These are phyloP conservation scores for Apoda limacodes DNA, from an alignment of 2,888 invertebrate genomes.

Conservation along the genomic window DNA sequence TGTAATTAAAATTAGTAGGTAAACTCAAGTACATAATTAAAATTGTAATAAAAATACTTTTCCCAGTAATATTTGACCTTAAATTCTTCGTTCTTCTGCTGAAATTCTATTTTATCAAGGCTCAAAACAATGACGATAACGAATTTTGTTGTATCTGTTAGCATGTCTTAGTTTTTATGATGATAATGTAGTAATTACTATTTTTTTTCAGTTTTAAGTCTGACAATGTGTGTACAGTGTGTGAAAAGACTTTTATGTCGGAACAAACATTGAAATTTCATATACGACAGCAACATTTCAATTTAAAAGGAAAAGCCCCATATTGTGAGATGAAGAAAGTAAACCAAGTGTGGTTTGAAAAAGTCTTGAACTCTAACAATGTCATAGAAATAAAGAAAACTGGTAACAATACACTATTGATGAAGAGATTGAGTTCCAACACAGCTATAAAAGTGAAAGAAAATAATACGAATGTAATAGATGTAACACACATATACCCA, in stretches of 20 bases:
- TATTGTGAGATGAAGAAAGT: slow-evolving; percentile 27
- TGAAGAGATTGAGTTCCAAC: slow-evolving; percentile 26
- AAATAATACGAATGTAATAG: slow-evolving; percentile 18
- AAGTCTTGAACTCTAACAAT: slow-evolving; percentile 30
- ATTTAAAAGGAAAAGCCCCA: slow-evolving; percentile 25
- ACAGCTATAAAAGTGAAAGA: slow-evolving; percentile 23
- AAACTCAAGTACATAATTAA: no score
- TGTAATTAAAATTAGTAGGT: no score
- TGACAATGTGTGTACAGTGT: no score
- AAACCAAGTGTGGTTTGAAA: slow-evolving; percentile 44
- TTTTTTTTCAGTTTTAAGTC: not conserved
- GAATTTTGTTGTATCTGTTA: no score
- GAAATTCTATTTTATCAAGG: no score
- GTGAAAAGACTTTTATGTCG: slow-evolving; percentile 22
- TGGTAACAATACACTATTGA: slow-evolving; percentile 26
- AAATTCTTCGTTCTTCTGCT: no score
- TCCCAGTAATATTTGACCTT: no score
- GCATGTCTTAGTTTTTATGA: no score
- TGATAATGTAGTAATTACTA: no score
- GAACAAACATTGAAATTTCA: slow-evolving; percentile 27
- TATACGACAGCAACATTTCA: slow-evolving; percentile 36
- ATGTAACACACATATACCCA: slow-evolving; percentile 26
- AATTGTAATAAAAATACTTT: no score
- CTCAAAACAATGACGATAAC: no score
- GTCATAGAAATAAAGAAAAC: slow-evolving; percentile 38